These are phyloP conservation scores for Phrynosoma blainvillii DNA, from an alignment of 2,113 vertebrate species.

Conservation along the genomic window DNA sequence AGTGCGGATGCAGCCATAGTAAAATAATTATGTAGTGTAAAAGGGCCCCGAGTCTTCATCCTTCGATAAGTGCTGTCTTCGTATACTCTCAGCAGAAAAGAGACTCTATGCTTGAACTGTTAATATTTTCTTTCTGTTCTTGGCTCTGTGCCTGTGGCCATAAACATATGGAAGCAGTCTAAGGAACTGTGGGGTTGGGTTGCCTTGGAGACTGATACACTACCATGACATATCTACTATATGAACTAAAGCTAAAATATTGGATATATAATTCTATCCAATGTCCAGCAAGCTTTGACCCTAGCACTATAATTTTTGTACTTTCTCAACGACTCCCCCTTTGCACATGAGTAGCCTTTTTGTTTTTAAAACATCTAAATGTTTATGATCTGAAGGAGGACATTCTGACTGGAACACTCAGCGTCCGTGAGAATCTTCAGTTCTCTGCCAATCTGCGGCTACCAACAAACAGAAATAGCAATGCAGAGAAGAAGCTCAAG, in stretches of 20 bases:
- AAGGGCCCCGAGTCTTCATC: too few species aligned
- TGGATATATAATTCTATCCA: too few species aligned
- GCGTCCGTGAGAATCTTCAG: constrained; percentile 79
- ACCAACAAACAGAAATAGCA: constrained; percentile 52
- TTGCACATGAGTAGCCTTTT: not conserved
- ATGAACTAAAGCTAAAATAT: too few species aligned
- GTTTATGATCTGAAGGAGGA: constrained; percentile 72
- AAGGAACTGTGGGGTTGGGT: not conserved
- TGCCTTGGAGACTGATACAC: not conserved
- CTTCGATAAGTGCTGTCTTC: too few species aligned
- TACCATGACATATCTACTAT: not conserved
- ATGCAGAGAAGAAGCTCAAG: constrained; percentile 66
- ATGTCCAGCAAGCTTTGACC: too few species aligned
- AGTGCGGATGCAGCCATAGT: too few species aligned
- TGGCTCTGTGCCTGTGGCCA: not conserved
- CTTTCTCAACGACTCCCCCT: not conserved
- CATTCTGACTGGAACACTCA: constrained; percentile 80
- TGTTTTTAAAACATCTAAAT: not conserved
- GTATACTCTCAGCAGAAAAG: too few species aligned
- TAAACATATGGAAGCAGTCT: not conserved
- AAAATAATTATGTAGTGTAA: too few species aligned
- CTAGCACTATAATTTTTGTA: too few species aligned
- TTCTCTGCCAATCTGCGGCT: constrained; percentile 82
- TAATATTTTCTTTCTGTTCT: too few species aligned
- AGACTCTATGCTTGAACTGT: too few species aligned